Evolutionary conservation across 2,888 invertebrate genomes (phyloP), one percentile per base, ranked within the genome.

Genomic region (Hedychridium roseum): DNA sequence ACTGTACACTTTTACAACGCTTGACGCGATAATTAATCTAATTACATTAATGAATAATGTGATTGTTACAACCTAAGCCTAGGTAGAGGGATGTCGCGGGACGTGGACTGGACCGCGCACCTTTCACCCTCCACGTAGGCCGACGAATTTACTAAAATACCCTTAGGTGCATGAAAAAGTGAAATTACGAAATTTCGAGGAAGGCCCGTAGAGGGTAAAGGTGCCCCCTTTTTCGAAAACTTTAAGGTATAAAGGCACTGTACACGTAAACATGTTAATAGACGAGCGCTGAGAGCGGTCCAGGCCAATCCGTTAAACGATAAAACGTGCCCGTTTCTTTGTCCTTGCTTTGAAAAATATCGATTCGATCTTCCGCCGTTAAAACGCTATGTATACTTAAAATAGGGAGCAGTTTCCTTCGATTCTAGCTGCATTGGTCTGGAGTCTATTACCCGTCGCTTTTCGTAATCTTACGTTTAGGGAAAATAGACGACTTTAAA

Each of bases 181-280:
- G 9, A 7, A 35, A 45, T 36, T 27, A 37, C 36, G 41, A 43
- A 30, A 44, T 42, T 56, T 50, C 57, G 43, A 57, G n/a, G n/a
- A n/a, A n/a, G n/a, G n/a, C n/a, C n/a, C n/a, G n/a, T n/a, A n/a
- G n/a, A 48, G 50, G 50, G 54, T 44, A 35, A 58, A 49, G 44
- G 52, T 50, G 20, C 45, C 20, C 31, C 39, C 20, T 30, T 35
- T 16, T 23, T 36, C 20, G 7, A 26, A 60, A 47, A 42, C 17
- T 61, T 56, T 52, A 70, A 69, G 68, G 64, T 75, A 74, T 59
- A 74, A 78, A 78, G 77, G 77, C 77, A 78, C 77, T 78, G 75
- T 76, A 74, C 74, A 76, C 65, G 68, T 72, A 73, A 73, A 71
- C 64, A 67, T 69, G 66, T 56, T 50, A 60, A 57, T 45, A 66